Evolutionary conservation across 1,140 invertebrate species (phyloP).

Genomic region (Apis dorsata): DNA sequence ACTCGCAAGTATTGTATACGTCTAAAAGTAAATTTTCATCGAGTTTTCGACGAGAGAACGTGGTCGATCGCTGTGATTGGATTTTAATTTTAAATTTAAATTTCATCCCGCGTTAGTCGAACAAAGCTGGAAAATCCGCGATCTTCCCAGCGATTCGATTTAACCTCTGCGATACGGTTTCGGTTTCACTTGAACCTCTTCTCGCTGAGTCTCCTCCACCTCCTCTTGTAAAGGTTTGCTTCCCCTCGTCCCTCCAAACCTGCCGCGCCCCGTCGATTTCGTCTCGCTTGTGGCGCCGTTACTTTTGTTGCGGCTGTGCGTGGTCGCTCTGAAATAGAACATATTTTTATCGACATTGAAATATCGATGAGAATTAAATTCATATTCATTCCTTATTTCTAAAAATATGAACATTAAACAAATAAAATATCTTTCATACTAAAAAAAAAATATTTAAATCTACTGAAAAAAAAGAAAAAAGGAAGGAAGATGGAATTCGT

Average conservation of each 20-base stretch:
- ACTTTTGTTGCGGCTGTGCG: conserved; percentile 58
- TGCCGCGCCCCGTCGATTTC: conserved; percentile 63
- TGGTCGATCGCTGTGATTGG: neutral
- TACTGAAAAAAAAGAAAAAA: neutral
- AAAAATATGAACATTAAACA: too few relatives aligned
- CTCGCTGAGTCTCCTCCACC: conserved; percentile 71
- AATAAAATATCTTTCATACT: too few relatives aligned
- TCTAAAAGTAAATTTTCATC: too few relatives aligned
- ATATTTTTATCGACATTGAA: too few relatives aligned
- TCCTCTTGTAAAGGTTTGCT: conserved; percentile 68
- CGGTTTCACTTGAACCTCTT: conserved; percentile 72
- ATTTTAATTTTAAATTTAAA: too few relatives aligned
- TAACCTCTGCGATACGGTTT: conserved; percentile 72
- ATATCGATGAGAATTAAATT: too few relatives aligned
- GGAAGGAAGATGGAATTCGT: neutral
- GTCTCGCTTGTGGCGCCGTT: conserved; percentile 42
- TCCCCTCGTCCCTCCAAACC: conserved; percentile 65
- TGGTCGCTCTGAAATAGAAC: conserved; percentile 50
- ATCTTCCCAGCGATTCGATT: neutral
- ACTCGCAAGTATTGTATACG: too few relatives aligned
- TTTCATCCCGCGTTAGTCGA: conserved; percentile 1
- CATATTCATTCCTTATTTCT: neutral
- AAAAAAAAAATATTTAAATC: too few relatives aligned
- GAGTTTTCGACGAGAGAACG: too few relatives aligned
- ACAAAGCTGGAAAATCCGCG: conserved; percentile 9